phyloP scores from a whole-genome alignment of 2,888 invertebrate genomes.

The Mesochorus sp. region DNA sequence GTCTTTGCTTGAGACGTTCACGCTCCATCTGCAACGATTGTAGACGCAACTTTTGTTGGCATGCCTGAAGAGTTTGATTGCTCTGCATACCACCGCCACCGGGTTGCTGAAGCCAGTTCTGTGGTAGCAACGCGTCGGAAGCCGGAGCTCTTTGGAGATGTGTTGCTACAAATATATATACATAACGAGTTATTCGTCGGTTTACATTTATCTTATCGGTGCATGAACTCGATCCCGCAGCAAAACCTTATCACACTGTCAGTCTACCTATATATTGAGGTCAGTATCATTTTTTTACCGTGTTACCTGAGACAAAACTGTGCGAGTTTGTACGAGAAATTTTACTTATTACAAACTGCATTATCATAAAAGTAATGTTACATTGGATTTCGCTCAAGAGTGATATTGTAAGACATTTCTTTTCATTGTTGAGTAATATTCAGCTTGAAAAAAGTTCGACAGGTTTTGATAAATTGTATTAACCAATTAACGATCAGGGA shows the following conservation, averaged over 20 bases:
- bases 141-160: conserved; percentile 85
- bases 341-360: too few relatives aligned
- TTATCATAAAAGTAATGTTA: too few relatives aligned
- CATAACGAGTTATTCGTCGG: conserved; percentile 23
- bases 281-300: conserved; percentile 23
- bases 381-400: too few relatives aligned
- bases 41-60: conserved; percentile 90
- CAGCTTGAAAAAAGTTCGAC: too few relatives aligned
- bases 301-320: conserved; percentile 23
- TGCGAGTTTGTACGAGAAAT: too few relatives aligned
- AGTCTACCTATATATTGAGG: conserved; percentile 2
- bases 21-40: conserved; percentile 94
- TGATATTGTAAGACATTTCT: too few relatives aligned
- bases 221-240: conserved; percentile 26
- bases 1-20: conserved; percentile 93
- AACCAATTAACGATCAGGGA: too few relatives aligned
- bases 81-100: conserved; percentile 83
- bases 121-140: conserved; percentile 84
- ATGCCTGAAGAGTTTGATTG: conserved; percentile 84
- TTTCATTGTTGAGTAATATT: too few relatives aligned
- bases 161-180: conserved; percentile 81
- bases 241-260: conserved; percentile 42
- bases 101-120: conserved; percentile 83
- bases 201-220: conserved; percentile 49
- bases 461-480: too few relatives aligned